phyloP scores from a whole-genome alignment of 2,113 vertebrate genomes.

The Hippocampus zosterae region DNA sequence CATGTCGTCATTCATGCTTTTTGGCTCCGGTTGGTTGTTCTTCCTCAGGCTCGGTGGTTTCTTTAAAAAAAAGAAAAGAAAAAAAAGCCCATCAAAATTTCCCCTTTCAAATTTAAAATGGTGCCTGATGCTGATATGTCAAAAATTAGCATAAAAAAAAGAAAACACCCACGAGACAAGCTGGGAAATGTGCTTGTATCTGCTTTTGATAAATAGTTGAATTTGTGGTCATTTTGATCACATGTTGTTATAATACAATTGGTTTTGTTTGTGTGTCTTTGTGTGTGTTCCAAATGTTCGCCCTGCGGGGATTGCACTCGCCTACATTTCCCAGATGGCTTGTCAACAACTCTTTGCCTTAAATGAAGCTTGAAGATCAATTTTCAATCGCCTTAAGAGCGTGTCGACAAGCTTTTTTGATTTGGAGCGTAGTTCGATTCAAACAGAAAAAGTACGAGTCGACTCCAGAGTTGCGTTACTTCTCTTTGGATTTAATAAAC shows the following conservation, averaged over 20 bases:
- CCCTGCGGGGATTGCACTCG: not conserved
- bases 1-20: too few species aligned
- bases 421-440: not conserved
- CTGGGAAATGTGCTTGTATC: not conserved
- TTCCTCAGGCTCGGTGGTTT: too few species aligned
- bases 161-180: constrained; percentile 6
- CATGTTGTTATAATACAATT: not conserved
- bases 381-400: not conserved
- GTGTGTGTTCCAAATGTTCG: not conserved
- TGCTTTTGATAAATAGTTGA: not conserved
- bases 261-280: not conserved
- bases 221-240: constrained; percentile 3
- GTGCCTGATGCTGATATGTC: not conserved
- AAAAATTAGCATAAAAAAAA: not conserved
- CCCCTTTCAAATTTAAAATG: too few species aligned
- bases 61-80: too few species aligned
- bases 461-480: not conserved
- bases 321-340: constrained; percentile 7
- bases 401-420: not conserved
- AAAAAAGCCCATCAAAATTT: too few species aligned
- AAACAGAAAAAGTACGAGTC: not conserved
- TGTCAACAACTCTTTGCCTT: not conserved
- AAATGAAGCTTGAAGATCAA: not conserved
- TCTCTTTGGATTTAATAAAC: not conserved
- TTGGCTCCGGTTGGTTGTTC: too few species aligned